Conservation (phyloP, 2,888 invertebrate genomes). For the Eustalomyia histrio region DNA sequence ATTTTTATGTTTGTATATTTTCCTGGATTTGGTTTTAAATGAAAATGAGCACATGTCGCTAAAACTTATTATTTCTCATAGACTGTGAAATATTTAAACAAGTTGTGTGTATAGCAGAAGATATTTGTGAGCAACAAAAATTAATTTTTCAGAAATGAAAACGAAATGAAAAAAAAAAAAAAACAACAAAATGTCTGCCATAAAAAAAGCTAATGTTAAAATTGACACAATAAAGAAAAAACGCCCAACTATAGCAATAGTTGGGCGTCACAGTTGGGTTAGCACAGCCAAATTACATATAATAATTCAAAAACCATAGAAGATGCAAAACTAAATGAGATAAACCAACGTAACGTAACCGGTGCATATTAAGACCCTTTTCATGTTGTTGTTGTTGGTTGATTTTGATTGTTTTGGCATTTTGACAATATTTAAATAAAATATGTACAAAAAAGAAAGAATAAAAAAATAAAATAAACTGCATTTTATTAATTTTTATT, state of each 20-base stretch:
- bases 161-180: no score
- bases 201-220: slow-evolving; percentile 40
- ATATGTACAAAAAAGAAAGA: slow-evolving; percentile 59
- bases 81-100: slow-evolving; percentile 75
- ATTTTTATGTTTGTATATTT: not conserved
- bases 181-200: slow-evolving; percentile 57
- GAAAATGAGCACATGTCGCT: slow-evolving; percentile 71
- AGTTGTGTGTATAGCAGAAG: slow-evolving; percentile 49
- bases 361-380: slow-evolving; percentile 25
- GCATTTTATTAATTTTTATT: slow-evolving; percentile 76
- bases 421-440: slow-evolving; percentile 47
- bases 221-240: slow-evolving; percentile 44
- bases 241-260: slow-evolving; percentile 47
- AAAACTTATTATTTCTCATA: slow-evolving; percentile 74
- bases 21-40: slow-evolving; percentile 48
- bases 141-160: slow-evolving; percentile 18
- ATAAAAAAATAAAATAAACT: slow-evolving; percentile 70
- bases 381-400: not conserved
- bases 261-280: slow-evolving; percentile 66
- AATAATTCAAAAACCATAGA: slow-evolving; percentile 75
- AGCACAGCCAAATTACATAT: slow-evolving; percentile 67
- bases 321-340: slow-evolving; percentile 69
- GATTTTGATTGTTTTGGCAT: slow-evolving; percentile 43
- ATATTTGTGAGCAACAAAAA: slow-evolving; percentile 21
- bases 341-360: slow-evolving; percentile 27